A percentile compares a stretch with the other conserved stretches of the same genome.
These are phyloP conservation scores for Drosophila lacteicornis DNA, from an alignment of 1,140 invertebrate species.

Conservation along the genomic window DNA sequence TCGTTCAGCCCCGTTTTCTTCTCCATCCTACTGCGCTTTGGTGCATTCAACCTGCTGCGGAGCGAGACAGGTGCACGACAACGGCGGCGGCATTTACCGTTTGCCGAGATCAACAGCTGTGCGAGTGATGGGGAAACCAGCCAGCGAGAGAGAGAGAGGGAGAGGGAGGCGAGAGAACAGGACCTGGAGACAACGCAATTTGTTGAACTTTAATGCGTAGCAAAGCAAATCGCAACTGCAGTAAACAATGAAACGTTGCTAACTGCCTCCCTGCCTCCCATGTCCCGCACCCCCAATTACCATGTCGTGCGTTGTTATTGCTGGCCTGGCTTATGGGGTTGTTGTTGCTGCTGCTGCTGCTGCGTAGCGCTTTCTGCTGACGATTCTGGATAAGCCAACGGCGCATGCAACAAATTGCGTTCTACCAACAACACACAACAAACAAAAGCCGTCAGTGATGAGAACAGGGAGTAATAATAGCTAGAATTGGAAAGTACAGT, in stretches of 20 bases:
- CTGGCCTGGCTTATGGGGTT: slow-evolving; percentile 27
- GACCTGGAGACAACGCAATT: slow-evolving; percentile 53
- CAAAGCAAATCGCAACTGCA: slow-evolving; percentile 39
- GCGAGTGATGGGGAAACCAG: slow-evolving; percentile 25
- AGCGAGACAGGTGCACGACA: slow-evolving; percentile 60
- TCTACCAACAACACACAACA: slow-evolving; percentile 31
- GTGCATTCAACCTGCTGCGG: slow-evolving; percentile 65
- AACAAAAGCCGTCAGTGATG: slow-evolving; percentile 8
- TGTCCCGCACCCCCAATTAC: background rate
- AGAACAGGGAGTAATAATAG: background rate
- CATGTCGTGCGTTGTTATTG: slow-evolving; percentile 29
- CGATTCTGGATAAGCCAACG: slow-evolving; percentile 29
- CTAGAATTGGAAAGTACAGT: slow-evolving; percentile 1
- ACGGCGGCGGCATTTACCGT: slow-evolving; percentile 52
- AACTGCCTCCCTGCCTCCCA: slow-evolving; percentile 9
- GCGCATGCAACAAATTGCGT: slow-evolving; percentile 60
- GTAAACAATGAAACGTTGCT: slow-evolving; percentile 47
- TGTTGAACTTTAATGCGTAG: slow-evolving; percentile 61
- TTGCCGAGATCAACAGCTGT: slow-evolving; percentile 64
- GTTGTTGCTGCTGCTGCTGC: slow-evolving; percentile 31
- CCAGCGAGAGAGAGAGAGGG: slow-evolving; percentile 3
- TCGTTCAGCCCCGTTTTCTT: slow-evolving; percentile 5
- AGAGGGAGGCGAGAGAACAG: slow-evolving; percentile 1
- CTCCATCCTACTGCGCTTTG: slow-evolving; percentile 34
- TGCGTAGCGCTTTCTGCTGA: slow-evolving; percentile 29